These are phyloP conservation scores for Leptopilina clavipes DNA, from an alignment of 1,140 invertebrate species.

Conservation along the genomic window DNA sequence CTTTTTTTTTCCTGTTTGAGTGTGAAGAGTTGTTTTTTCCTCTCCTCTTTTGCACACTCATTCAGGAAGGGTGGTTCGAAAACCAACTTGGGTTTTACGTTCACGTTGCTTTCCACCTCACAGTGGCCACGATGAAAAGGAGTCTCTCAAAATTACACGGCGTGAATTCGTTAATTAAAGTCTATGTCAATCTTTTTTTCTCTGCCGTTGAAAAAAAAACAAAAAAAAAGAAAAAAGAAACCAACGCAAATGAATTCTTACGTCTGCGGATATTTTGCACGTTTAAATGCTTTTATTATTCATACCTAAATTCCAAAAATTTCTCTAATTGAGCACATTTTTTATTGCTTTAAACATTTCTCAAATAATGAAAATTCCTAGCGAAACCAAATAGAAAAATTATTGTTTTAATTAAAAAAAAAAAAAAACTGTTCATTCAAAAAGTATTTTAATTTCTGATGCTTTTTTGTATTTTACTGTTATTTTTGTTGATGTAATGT, in stretches of 20 bases:
- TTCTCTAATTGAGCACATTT: not conserved
- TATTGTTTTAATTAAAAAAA: too few species aligned
- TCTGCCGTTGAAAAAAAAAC: too few species aligned
- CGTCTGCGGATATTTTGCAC: not conserved
- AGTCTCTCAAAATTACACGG: slow-evolving; percentile 22
- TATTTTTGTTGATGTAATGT: too few species aligned
- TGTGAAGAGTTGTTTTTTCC: slow-evolving; percentile 25
- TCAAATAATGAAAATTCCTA: too few species aligned
- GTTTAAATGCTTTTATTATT: not conserved
- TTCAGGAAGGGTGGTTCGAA: not conserved
- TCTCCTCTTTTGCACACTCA: slow-evolving; percentile 30
- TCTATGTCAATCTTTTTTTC: slow-evolving; percentile 18
- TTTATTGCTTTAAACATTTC: not conserved
- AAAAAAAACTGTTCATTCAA: too few species aligned
- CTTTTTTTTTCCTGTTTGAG: slow-evolving; percentile 23
- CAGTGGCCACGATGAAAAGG: slow-evolving; percentile 6
- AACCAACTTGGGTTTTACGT: slow-evolving; percentile 18
- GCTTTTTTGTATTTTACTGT: too few species aligned
- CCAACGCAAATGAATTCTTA: not conserved
- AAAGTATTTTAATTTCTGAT: too few species aligned
- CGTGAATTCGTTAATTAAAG: slow-evolving; percentile 34
- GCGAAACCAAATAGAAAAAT: not conserved
- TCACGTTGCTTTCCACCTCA: not conserved
- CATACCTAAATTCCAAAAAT: not conserved
- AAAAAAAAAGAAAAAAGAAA: not conserved